A percentile compares a stretch with the other conserved stretches of the same genome.
Conservation (phyloP, 2,888 invertebrate species). For the Yponomeuta cagnagella region DNA sequence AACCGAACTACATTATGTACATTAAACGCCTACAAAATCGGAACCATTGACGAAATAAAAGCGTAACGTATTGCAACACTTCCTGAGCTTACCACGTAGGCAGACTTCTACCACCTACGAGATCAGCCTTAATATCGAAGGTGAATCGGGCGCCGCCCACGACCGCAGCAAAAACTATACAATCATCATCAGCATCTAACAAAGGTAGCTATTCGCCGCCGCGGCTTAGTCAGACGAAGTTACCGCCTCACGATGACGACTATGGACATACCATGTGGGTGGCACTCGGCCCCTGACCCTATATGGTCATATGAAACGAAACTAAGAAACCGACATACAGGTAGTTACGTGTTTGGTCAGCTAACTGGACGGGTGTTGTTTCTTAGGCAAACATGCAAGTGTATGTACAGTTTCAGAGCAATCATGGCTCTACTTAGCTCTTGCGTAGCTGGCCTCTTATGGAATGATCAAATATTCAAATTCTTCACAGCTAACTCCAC, state of each 20-base stretch:
- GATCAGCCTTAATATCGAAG: slow-evolving; percentile 61
- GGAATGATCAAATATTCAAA: slow-evolving; percentile 9
- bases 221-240: slow-evolving; percentile 44
- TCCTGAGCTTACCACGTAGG: slow-evolving; percentile 38
- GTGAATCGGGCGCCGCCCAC: slow-evolving; percentile 63
- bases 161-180: slow-evolving; percentile 41
- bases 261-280: slow-evolving; percentile 64
- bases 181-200: slow-evolving; percentile 64
- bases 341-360: slow-evolving; percentile 13
- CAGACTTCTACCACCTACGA: slow-evolving; percentile 49
- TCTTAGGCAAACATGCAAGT: slow-evolving; percentile 3
- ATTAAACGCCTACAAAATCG: slow-evolving; percentile 13
- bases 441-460: background rate
- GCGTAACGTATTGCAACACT: slow-evolving; percentile 37
- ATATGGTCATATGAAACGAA: slow-evolving; percentile 47
- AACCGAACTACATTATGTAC: background rate
- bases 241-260: slow-evolving; percentile 59
- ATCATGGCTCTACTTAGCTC: slow-evolving; percentile 3
- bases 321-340: slow-evolving; percentile 16
- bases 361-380: slow-evolving; percentile 12
- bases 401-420: slow-evolving; percentile 5
- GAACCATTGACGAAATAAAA: slow-evolving; percentile 24
- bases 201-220: slow-evolving; percentile 66
- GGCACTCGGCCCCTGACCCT: slow-evolving; percentile 55
- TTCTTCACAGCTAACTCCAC: slow-evolving; percentile 1